Percentiles rank a stretch among this genome's conserved stretches.
These are phyloP conservation scores for Noctua fimbriata DNA, from an alignment of 2,888 invertebrate species.

Conservation along the genomic window DNA sequence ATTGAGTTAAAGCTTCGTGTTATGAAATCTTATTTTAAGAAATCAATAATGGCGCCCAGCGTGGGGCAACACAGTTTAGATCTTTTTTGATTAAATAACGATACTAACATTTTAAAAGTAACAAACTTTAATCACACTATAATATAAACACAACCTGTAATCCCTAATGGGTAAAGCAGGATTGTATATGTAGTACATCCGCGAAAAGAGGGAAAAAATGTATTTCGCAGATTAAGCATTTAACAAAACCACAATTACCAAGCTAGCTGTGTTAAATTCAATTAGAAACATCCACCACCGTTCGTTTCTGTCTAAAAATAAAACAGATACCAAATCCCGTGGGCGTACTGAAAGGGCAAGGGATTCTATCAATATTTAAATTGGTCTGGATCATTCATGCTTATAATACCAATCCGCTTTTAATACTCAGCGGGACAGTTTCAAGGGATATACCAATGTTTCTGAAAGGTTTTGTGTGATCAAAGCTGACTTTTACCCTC, in stretches of 20 bases:
- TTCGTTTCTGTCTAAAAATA: slow-evolving; percentile 12
- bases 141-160: neutral
- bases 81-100: neutral
- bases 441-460: neutral
- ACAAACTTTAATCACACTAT: neutral
- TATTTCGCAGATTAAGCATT: neutral
- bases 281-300: slow-evolving; percentile 1
- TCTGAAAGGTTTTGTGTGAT: slow-evolving; percentile 19
- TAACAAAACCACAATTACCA: neutral
- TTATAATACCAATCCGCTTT: slow-evolving; percentile 30
- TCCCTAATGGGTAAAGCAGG: neutral
- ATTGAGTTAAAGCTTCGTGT: neutral
- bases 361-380: slow-evolving; percentile 54
- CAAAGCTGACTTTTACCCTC: slow-evolving; percentile 1
- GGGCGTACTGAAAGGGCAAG: slow-evolving; percentile 11
- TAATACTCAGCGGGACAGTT: slow-evolving; percentile 33
- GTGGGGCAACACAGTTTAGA: neutral
- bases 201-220: neutral
- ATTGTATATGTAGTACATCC: neutral
- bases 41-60: slow-evolving; percentile 15
- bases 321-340: slow-evolving; percentile 4
- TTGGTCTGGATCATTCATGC: slow-evolving; percentile 37
- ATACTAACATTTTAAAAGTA: neutral
- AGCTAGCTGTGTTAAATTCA: neutral
- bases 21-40: neutral